These are phyloP conservation scores for Lepisosteus oculatus DNA, from an alignment of 2,113 vertebrate species.

Conservation along the genomic window DNA sequence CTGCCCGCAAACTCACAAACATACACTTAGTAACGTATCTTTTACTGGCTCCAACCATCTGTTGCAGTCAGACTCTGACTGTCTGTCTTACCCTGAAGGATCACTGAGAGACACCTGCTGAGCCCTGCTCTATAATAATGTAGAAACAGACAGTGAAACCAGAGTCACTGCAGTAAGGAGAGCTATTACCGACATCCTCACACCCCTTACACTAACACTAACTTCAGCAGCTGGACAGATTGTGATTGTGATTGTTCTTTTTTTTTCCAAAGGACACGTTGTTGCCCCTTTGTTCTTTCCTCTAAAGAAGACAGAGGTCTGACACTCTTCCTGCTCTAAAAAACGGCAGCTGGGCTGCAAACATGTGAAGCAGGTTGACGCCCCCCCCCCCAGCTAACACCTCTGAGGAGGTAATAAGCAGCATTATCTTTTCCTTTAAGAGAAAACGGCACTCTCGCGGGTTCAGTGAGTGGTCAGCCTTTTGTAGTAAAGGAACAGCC, in stretches of 20 bases:
- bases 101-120: too few relatives aligned
- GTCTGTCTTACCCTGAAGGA: too few relatives aligned
- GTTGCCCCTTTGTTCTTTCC: conserved; percentile 18
- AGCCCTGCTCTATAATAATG: too few relatives aligned
- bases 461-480: not conserved
- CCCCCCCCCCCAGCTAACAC: not conserved
- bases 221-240: too few relatives aligned
- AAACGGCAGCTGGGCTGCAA: not conserved
- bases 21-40: not conserved
- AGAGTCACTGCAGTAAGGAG: too few relatives aligned
- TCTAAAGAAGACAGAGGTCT: not conserved
- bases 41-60: not conserved
- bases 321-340: too few relatives aligned
- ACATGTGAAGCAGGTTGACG: not conserved
- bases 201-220: too few relatives aligned
- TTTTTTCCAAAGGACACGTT: not conserved
- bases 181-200: too few relatives aligned
- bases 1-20: not conserved
- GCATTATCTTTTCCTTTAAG: not conserved
- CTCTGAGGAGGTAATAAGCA: too few relatives aligned
- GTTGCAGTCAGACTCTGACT: not conserved
- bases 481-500: not conserved
- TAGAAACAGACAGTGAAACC: too few relatives aligned
- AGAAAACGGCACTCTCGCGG: not conserved
- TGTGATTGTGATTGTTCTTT: too few relatives aligned